Evolutionary conservation across 2,888 invertebrate genomes (phyloP), one percentile per base, ranked within the genome.

Genomic region (Pantelozetes paolii): DNA sequence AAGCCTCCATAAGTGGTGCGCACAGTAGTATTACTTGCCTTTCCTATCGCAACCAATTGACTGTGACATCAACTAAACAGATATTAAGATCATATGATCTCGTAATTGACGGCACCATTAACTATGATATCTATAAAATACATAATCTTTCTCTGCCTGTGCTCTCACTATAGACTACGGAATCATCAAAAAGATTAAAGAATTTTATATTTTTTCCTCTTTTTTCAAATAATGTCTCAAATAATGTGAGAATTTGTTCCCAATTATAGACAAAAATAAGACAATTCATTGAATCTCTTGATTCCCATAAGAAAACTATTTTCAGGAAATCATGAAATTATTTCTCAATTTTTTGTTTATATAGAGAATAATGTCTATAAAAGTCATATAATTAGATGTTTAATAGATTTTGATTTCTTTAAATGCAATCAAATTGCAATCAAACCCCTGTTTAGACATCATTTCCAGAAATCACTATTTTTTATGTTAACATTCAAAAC

Each of bases 241-340:
- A n/a, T n/a, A n/a, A n/a, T n/a, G n/a, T 48, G 48, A 48, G 48
- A 62, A 20, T 69, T 69, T 69, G 69, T 69, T 69, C 20, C 15
- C 69, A 23, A 69, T 45, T 69, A 69, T 69, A 28, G 45, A 45
- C 11, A n/a, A 30, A 36, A 64, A 32, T 36, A 28, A 11, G 45
- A 69, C 23, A 42, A 69, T 45, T 45, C 11, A 13, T 69, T 69
- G 11, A 20, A 69, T 28, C 45, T 42, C 28, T 28, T 59, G 15
- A 20, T 69, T 69, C 69, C 69, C 69, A 69, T 69, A 69, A 23
- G 69, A 69, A 69, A 28, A 23, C 36, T 42, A 23, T 69, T 45
- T 40, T 11, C 69, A 69, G 40, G 69, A 69, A 69, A 69, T 69
- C 69, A 69, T 69, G 69, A 69, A 69, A 69, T 69, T 45, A 69